phyloP scores from a whole-genome alignment of 2,888 invertebrate species.

The Drosophila birchii region DNA sequence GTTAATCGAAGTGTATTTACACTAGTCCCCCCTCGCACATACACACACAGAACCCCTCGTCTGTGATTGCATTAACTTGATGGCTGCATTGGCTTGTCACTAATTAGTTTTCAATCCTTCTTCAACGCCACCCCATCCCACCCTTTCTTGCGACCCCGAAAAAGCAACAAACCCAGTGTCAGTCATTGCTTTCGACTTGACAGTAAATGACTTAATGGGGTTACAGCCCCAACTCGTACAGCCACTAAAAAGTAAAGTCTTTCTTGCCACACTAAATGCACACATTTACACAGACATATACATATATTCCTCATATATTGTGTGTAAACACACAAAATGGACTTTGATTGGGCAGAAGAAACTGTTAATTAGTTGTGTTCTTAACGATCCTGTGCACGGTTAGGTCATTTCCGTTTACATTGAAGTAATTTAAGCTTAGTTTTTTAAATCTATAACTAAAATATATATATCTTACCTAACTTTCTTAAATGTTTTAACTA shows the following conservation, averaged over 20 bases:
- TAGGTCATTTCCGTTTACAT: not conserved
- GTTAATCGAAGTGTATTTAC: slow-evolving; percentile 65
- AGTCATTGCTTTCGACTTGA: slow-evolving; percentile 26
- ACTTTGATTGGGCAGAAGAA: slow-evolving; percentile 2
- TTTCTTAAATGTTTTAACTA: not conserved
- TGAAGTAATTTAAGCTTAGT: not conserved
- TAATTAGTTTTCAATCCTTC: slow-evolving; percentile 58
- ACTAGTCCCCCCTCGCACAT: slow-evolving; percentile 14
- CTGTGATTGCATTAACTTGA: slow-evolving; percentile 44
- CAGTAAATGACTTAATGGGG: slow-evolving; percentile 39
- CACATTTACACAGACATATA: not conserved
- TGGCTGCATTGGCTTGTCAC: slow-evolving; percentile 47
- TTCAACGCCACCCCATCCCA: not conserved
- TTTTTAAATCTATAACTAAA: not conserved
- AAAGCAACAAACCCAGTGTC: slow-evolving; percentile 15
- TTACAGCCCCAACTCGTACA: slow-evolving; percentile 11
- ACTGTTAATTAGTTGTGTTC: slow-evolving; percentile 7
- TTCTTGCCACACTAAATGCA: not conserved
- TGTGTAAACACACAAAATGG: slow-evolving; percentile 8
- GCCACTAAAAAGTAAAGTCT: not conserved
- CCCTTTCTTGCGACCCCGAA: not conserved
- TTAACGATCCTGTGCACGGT: not conserved
- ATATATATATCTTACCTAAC: not conserved
- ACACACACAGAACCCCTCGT: not conserved
- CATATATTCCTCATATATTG: not conserved